Evolutionary conservation across 2,888 invertebrate genomes (phyloP).

Genomic region (Apeira syringaria): DNA sequence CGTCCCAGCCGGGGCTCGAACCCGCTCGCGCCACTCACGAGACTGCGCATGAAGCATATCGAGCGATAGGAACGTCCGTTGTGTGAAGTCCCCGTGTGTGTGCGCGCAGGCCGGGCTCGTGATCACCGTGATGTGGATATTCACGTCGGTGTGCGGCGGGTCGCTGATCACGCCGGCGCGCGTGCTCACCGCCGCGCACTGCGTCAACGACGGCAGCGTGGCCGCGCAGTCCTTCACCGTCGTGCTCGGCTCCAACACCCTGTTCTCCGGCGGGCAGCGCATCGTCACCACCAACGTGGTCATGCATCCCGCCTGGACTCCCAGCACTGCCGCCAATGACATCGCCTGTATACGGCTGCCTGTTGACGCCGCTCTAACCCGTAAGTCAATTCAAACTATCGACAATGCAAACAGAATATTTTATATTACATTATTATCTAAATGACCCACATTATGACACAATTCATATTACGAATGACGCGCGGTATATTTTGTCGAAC

Average conservation of each 20-base stretch:
- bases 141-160: slow-evolving; percentile 55
- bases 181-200: slow-evolving; percentile 55
- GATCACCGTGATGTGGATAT: slow-evolving; percentile 41
- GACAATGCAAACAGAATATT: too few species aligned
- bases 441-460: too few species aligned
- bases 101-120: slow-evolving; percentile 55
- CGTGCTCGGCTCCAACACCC: slow-evolving; percentile 51
- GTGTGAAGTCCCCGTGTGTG: too few species aligned
- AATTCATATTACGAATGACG: too few species aligned
- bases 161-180: slow-evolving; percentile 41
- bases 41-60: too few species aligned
- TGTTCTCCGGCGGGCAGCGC: slow-evolving; percentile 52
- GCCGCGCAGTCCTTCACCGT: slow-evolving; percentile 44
- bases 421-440: too few species aligned
- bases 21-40: too few species aligned
- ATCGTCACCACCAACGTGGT: slow-evolving; percentile 34
- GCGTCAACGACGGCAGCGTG: slow-evolving; percentile 42
- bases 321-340: slow-evolving; percentile 42
- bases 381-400: slow-evolving; percentile 35
- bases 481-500: too few species aligned
- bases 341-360: slow-evolving; percentile 42
- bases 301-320: slow-evolving; percentile 48
- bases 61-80: too few species aligned
- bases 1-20: too few species aligned
- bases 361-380: slow-evolving; percentile 24